A percentile compares a stretch with the other conserved stretches of the same genome.
These are phyloP conservation scores for Drosophila tripunctata DNA, from an alignment of 2,888 invertebrate species.

Conservation along the genomic window DNA sequence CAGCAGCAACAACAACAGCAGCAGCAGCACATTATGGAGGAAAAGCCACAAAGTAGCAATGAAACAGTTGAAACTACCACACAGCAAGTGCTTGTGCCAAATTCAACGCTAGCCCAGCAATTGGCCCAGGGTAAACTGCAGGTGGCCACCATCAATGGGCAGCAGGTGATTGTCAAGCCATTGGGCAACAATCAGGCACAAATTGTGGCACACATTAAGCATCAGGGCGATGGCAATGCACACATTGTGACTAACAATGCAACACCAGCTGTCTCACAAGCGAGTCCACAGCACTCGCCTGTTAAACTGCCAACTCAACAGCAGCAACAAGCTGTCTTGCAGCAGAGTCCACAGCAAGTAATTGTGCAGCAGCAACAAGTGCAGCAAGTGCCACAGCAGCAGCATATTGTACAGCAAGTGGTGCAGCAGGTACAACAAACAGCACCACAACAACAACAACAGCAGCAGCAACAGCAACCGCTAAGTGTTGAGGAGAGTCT, in stretches of 20 bases:
- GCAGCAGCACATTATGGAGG: slow-evolving; percentile 61
- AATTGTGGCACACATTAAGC: slow-evolving; percentile 90
- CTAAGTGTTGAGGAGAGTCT: slow-evolving; percentile 89
- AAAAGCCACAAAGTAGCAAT: slow-evolving; percentile 75
- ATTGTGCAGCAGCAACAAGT: slow-evolving; percentile 43
- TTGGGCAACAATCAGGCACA: slow-evolving; percentile 92
- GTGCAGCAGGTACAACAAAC: slow-evolving; percentile 44
- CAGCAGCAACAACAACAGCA: slow-evolving; percentile 50
- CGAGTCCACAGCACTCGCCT: slow-evolving; percentile 65
- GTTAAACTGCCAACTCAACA: slow-evolving; percentile 55
- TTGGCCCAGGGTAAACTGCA: slow-evolving; percentile 93
- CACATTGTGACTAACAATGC: slow-evolving; percentile 83
- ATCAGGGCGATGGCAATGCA: slow-evolving; percentile 85
- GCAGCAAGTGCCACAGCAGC: slow-evolving; percentile 13
- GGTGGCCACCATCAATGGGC: slow-evolving; percentile 92
- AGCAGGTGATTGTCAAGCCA: slow-evolving; percentile 92
- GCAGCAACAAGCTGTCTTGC: slow-evolving; percentile 44
- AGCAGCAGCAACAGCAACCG: slow-evolving; percentile 51
- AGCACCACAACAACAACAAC: slow-evolving; percentile 59
- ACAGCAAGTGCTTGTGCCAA: slow-evolving; percentile 91
- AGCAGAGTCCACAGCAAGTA: slow-evolving; percentile 46
- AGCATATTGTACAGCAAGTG: slow-evolving; percentile 36
- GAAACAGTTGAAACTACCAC: slow-evolving; percentile 64
- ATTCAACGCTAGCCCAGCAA: slow-evolving; percentile 91
- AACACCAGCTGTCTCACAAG: slow-evolving; percentile 70